These are phyloP conservation scores for Notarius quadriscutis DNA, from an alignment of 2,113 vertebrate species.

Conservation along the genomic window DNA sequence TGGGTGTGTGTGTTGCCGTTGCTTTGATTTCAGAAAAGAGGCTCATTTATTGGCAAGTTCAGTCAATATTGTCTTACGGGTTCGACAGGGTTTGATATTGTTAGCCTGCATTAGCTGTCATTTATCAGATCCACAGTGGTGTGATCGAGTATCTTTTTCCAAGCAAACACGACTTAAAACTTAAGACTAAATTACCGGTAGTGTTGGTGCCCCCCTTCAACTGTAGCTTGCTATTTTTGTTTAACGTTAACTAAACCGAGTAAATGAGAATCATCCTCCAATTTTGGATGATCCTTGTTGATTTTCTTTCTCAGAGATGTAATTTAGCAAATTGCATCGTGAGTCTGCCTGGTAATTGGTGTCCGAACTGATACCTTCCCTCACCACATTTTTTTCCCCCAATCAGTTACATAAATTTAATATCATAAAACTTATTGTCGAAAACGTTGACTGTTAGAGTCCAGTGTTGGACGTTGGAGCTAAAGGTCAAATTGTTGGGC, in stretches of 20 bases:
- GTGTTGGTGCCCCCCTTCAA: neutral
- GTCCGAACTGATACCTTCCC: neutral
- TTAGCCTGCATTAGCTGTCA: neutral
- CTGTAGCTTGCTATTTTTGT: neutral
- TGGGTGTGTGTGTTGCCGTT: neutral
- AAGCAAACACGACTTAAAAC: neutral
- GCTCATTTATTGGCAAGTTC: neutral
- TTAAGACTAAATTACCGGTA: neutral
- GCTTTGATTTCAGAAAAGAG: neutral
- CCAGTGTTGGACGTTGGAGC: neutral
- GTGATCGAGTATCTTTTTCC: conserved; percentile 10
- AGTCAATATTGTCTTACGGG: neutral
- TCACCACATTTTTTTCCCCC: neutral
- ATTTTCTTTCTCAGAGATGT: neutral
- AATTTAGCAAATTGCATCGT: conserved; percentile 15
- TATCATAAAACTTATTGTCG: neutral
- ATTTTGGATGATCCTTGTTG: neutral
- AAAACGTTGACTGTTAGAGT: neutral
- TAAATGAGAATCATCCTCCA: neutral
- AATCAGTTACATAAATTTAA: neutral
- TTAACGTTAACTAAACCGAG: neutral
- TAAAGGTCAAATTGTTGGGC: conserved; percentile 4
- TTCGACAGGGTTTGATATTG: neutral
- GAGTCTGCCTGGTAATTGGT: conserved; percentile 4
- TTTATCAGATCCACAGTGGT: neutral